Percentiles rank a stretch among this genome's conserved stretches.
These are phyloP conservation scores for Trachythela sp. DNA, from an alignment of 64 coral and sea anemone species.

Conservation along the genomic window DNA sequence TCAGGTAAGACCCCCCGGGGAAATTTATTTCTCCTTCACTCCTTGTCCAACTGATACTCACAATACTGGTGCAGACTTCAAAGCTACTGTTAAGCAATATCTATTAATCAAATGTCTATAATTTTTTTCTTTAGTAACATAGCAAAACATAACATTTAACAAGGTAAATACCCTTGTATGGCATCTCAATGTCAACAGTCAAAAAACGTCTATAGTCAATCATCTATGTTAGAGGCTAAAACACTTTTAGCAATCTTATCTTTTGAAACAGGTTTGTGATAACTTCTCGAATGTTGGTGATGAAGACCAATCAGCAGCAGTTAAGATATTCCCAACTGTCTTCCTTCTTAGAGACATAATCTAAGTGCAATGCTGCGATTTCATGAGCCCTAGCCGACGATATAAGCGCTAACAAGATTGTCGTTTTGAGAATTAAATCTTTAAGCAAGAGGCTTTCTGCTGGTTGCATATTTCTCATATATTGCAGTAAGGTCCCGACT, in stretches of 20 bases:
- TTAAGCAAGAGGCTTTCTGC: not conserved
- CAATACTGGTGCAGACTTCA: slow-evolving; percentile 25
- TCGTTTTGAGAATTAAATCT: not conserved
- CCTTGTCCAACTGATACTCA: slow-evolving; percentile 18
- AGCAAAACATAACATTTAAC: not conserved
- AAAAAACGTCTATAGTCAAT: not conserved
- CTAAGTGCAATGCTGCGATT: not conserved
- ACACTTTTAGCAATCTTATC: not conserved
- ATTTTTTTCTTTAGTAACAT: not conserved
- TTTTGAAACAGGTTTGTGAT: not conserved
- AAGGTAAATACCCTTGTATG: not conserved
- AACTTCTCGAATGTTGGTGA: not conserved
- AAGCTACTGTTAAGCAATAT: not conserved
- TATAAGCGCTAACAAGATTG: not conserved
- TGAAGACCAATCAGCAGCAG: not conserved
- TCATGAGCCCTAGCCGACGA: not conserved
- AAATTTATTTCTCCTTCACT: slow-evolving; percentile 10
- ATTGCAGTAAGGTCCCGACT: not conserved
- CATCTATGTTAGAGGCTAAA: not conserved
- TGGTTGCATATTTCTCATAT: not conserved
- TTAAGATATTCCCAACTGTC: not conserved
- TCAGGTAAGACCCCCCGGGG: slow-evolving; percentile 7
- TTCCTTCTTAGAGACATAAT: not conserved
- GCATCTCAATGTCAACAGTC: not conserved
- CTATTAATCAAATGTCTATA: not conserved